Base-by-base conservation (phyloP, 2,888 invertebrate genomes). In the Tupiocoris notatus region DNA sequence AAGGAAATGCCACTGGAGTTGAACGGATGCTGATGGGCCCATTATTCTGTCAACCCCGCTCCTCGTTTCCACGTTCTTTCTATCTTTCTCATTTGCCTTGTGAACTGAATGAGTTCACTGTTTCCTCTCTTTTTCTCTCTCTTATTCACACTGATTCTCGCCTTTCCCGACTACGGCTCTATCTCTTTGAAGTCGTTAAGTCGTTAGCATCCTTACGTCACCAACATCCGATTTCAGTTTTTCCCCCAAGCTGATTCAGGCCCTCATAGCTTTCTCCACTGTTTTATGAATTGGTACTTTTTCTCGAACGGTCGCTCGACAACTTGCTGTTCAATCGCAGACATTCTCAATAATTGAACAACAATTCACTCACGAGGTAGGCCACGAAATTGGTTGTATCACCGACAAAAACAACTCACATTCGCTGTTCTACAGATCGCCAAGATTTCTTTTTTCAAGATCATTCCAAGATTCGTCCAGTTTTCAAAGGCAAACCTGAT, bases 131-230 rank as follows among this genome's bases (percentile, higher is more conserved):
- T 63, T 21, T 16, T 1, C 18, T n/a, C n/a, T n/a, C n/a, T n/a
- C n/a, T n/a, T n/a, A n/a, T n/a, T n/a, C n/a, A n/a, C n/a, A n/a
- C n/a, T n/a, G n/a, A 16, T 63, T 22, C 3, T 22, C 16, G 23
- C 7, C 21, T 22, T 21, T n/a, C 21, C 63, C 21, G 22, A n/a
- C 22, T 20, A n/a, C 9, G 16, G 22, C 20, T 21, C 18, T 54
- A 22, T 21, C 56, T 67, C 67, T 67, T 20, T 20, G 56, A 20
- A 18, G 12, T 67, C 67, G 67, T 67, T 22, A 68, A 68, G 68
- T 68, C 68, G 68, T 68, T 68, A 68, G 68, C 68, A 58, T 9
- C 22, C 18, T 68, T 68, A 68, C 68, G 68, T 68, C 68, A 68
- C 68, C 23, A 22, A 16, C 68, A 68, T 39, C 22, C 68, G 58